Evolutionary conservation across 2,113 vertebrate species (phyloP).

Genomic region (Hippocampus mohnikei): DNA sequence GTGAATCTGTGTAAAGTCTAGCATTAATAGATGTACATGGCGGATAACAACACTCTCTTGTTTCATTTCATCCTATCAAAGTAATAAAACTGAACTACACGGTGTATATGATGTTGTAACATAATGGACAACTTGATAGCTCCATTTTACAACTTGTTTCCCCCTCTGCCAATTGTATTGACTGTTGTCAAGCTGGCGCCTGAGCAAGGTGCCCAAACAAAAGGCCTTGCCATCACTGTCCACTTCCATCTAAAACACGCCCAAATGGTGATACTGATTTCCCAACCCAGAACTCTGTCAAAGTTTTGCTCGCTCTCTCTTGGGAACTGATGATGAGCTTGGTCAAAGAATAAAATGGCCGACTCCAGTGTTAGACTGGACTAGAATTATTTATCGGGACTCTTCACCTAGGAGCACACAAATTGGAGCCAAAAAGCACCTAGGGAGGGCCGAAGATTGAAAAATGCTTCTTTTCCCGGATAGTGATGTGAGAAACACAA

Average conservation of each 20-base stretch:
- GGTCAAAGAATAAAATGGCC: slow-evolving; percentile 2
- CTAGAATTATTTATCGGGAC: slow-evolving; percentile 16
- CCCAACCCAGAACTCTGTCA: slow-evolving; percentile 13
- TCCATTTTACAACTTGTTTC: neutral
- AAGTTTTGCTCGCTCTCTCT: neutral
- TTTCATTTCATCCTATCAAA: neutral
- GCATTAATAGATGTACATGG: neutral
- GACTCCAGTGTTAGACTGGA: slow-evolving; percentile 7
- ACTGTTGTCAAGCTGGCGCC: neutral
- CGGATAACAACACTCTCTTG: neutral
- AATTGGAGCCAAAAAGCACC: neutral
- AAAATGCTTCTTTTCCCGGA: neutral
- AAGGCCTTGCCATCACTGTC: neutral
- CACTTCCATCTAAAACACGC: neutral
- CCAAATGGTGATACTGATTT: neutral
- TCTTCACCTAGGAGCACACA: neutral
- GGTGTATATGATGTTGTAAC: neutral
- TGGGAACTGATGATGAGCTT: neutral
- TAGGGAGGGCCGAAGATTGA: neutral
- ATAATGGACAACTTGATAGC: neutral
- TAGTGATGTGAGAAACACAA: neutral
- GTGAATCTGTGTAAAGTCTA: neutral
- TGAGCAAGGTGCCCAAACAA: neutral
- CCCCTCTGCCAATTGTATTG: slow-evolving; percentile 1
- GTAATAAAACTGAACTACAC: neutral